A percentile compares a stretch with the other conserved stretches of the same genome.
phyloP scores from a whole-genome alignment of 2,888 invertebrate genomes.

The Latheticus oryzae region DNA sequence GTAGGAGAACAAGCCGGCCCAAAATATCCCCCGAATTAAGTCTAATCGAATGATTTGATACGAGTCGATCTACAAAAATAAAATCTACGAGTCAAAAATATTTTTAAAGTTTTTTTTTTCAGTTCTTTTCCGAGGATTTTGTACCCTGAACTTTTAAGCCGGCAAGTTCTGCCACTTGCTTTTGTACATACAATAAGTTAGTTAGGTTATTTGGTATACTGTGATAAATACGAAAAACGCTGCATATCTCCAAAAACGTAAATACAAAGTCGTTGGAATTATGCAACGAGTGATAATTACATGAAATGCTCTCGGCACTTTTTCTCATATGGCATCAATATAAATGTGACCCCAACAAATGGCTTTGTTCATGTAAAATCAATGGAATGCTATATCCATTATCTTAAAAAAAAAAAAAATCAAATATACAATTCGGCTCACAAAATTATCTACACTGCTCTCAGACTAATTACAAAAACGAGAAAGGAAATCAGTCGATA shows the following conservation, averaged over 20 bases:
- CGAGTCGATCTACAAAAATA: constrained; percentile 57
- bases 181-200: constrained; percentile 49
- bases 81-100: constrained; percentile 54
- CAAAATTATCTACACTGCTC: constrained; percentile 36
- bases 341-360: constrained; percentile 26
- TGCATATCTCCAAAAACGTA: constrained; percentile 2
- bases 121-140: constrained; percentile 54
- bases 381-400: constrained; percentile 39
- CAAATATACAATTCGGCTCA: constrained; percentile 37
- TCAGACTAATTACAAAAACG: constrained; percentile 30
- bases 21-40: constrained; percentile 49
- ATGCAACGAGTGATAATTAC: constrained; percentile 20
- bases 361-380: constrained; percentile 24
- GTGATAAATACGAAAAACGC: constrained; percentile 49
- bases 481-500: constrained; percentile 33
- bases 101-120: constrained; percentile 48
- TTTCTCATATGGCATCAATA: constrained; percentile 39
- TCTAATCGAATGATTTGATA: constrained; percentile 52
- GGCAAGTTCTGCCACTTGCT: constrained; percentile 43
- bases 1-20: constrained; percentile 49
- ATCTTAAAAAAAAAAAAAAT: constrained; percentile 19
- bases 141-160: constrained; percentile 54
- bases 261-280: constrained; percentile 5
- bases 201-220: constrained; percentile 56
- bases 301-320: constrained; percentile 41